A percentile compares a stretch with the other conserved stretches of the same genome.
phyloP scores from a whole-genome alignment of 2,888 invertebrate species.

The Hirtodrosophila trivittata region DNA sequence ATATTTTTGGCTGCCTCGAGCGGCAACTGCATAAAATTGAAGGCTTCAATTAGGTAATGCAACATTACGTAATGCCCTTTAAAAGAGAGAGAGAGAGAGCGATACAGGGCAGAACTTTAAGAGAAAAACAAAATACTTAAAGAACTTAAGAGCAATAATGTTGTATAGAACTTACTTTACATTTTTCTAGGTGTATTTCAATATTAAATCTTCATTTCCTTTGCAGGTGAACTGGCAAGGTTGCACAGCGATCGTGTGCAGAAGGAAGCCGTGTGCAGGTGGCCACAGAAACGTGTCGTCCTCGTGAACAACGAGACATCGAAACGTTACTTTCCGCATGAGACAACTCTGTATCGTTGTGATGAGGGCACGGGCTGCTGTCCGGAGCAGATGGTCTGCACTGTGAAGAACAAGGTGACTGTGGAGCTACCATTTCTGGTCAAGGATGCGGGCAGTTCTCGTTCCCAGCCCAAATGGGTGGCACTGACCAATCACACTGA shows the following conservation, averaged over 20 bases:
- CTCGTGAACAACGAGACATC: slow-evolving; percentile 83
- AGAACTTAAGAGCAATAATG: too few relatives aligned
- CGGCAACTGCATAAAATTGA: slow-evolving; percentile 7
- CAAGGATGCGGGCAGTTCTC: slow-evolving; percentile 16
- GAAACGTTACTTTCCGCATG: slow-evolving; percentile 91
- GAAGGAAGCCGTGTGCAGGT: slow-evolving; percentile 69
- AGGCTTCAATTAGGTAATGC: slow-evolving; percentile 22
- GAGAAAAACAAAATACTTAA: background rate
- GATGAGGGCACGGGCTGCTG: slow-evolving; percentile 95
- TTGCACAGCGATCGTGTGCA: slow-evolving; percentile 69
- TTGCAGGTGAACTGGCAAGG: slow-evolving; percentile 63
- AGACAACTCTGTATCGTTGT: slow-evolving; percentile 93
- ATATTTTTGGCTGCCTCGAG: slow-evolving; percentile 5
- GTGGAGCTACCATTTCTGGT: slow-evolving; percentile 75
- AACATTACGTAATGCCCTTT: slow-evolving; percentile 3
- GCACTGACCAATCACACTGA: slow-evolving; percentile 81
- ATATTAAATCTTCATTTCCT: slow-evolving; percentile 10
- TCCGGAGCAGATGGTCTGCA: slow-evolving; percentile 87
- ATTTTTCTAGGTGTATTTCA: too few relatives aligned
- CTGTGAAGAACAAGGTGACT: slow-evolving; percentile 86
- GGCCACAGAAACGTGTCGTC: slow-evolving; percentile 76
- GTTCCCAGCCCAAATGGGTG: slow-evolving; percentile 44
- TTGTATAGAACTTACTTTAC: too few relatives aligned
- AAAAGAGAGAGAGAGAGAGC: too few relatives aligned
- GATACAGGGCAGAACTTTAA: too few relatives aligned